phyloP scores from a whole-genome alignment of 1,140 invertebrate species.

The Drosophila tristis region DNA sequence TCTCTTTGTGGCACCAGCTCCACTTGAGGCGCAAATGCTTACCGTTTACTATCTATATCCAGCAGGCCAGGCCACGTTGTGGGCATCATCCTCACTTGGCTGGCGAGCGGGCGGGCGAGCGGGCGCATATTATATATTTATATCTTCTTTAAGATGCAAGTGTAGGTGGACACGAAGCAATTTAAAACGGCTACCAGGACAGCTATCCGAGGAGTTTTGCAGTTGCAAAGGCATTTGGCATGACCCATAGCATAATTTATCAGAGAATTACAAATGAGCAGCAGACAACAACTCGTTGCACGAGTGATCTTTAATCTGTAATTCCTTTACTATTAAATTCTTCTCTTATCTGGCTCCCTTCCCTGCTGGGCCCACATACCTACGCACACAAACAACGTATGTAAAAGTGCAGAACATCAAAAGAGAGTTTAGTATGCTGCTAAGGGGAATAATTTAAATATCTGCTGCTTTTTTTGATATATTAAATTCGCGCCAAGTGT shows the following conservation, averaged over 20 bases:
- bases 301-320: no score
- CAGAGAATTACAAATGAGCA: slow-evolving; percentile 33
- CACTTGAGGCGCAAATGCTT: slow-evolving; percentile 62
- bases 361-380: no score
- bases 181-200: slow-evolving; percentile 32
- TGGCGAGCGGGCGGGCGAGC: not conserved
- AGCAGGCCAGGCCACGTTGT: slow-evolving; percentile 45
- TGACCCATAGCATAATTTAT: no score
- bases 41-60: slow-evolving; percentile 58
- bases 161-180: slow-evolving; percentile 37
- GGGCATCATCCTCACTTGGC: slow-evolving; percentile 46
- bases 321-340: no score
- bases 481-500: not conserved
- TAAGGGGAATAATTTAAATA: no score
- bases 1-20: not conserved
- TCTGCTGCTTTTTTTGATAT: no score
- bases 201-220: slow-evolving; percentile 19
- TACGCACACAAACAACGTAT: no score
- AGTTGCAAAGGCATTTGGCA: not conserved
- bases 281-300: no score
- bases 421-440: no score
- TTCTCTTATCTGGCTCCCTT: no score
- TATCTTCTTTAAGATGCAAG: slow-evolving; percentile 51
- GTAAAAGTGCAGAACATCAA: no score
- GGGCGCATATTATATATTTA: slow-evolving; percentile 47